A percentile compares a stretch with the other conserved stretches of the same genome.
Evolutionary conservation across 2,113 vertebrate species (phyloP).

Genomic region (Hiodon tergisus): DNA sequence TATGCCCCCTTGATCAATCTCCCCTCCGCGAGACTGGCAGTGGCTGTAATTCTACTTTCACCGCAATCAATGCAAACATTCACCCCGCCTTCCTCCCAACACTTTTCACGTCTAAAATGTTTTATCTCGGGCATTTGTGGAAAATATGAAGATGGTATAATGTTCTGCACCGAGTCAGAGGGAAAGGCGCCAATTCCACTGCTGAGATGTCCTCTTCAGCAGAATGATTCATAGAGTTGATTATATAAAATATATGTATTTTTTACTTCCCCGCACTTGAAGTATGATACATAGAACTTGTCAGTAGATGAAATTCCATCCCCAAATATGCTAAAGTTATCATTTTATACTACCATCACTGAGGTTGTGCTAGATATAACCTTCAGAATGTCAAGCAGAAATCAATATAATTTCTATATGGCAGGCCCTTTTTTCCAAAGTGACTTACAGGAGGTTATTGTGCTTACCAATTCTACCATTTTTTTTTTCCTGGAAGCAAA

Average conservation of each 20-base stretch:
- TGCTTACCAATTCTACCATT: conserved; percentile 20
- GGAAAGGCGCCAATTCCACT: conserved; percentile 32
- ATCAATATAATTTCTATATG: conserved; percentile 26
- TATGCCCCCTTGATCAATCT: conserved; percentile 52
- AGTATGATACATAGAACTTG: conserved; percentile 44
- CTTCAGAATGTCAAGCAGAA: conserved; percentile 36
- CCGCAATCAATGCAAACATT: conserved; percentile 56
- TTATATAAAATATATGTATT: conserved; percentile 39
- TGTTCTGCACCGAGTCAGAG: conserved; percentile 22
- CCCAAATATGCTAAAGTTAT: conserved; percentile 31
- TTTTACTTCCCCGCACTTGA: conserved; percentile 35
- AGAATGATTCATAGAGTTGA: conserved; percentile 51
- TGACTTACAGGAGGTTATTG: conserved; percentile 37
- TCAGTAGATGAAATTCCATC: conserved; percentile 34
- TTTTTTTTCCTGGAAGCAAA: neutral
- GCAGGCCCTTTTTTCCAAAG: conserved; percentile 30
- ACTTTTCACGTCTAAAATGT: conserved; percentile 38
- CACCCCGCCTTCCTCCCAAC: conserved; percentile 36
- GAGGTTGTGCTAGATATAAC: conserved; percentile 25
- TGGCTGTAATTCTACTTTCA: conserved; percentile 53
- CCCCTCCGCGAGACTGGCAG: conserved; percentile 50
- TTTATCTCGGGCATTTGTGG: conserved; percentile 31
- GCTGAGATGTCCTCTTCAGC: conserved; percentile 35
- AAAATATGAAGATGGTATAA: conserved; percentile 37
- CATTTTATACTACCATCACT: conserved; percentile 26